Evolutionary conservation across 1,140 invertebrate genomes (phyloP), one percentile per base, ranked within the genome.

Genomic region (Globodera rostochiensis): DNA sequence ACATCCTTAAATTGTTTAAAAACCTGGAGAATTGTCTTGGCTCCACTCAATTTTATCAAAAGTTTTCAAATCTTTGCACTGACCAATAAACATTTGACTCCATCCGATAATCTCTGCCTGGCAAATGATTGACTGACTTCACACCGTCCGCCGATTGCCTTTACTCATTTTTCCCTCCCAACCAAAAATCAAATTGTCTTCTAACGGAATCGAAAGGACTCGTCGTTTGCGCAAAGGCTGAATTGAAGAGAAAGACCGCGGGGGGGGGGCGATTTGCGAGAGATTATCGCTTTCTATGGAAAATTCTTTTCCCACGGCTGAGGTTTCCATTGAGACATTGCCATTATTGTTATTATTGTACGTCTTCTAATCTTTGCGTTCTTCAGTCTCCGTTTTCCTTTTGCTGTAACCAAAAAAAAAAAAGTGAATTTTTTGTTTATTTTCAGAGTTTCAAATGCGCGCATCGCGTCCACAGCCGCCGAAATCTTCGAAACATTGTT

Each of bases 391-490:
- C 5, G 0, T 60, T 60, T 13, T 60, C 57, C 57, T 60, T 74
- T 74, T 47, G n/a, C 6, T 74, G 46, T 74, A 36, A 36, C 0
- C 25, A 0, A 36, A 36, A 36, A 74, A 45, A 25, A 50, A 74
- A n/a, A 50, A 21, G 1, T 21, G 19, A 74, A 74, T 15, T 13
- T 53, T 74, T 73, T 73, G 19, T 19, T 73, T 74, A 8, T 74
- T n/a, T 47, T 21, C 21, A 76, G 74, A 76, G 53, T 76, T 53
- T 60, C 47, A 64, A 64, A 76, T 76, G 57, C 74, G 74, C 2
- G 50, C 74, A 57, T 76, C 74, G 57, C 74, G 74, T 19, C 74
- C 74, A 64, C 5, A 6, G n/a, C 74, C 74, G 8, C 74, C 74
- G 7, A 76, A 64, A 15, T 76, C 74, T 60, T 60, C 57, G 13